A percentile compares a stretch with the other conserved stretches of the same genome.
Conservation (phyloP, 1,140 invertebrate species). For the Drusus annulatus region DNA sequence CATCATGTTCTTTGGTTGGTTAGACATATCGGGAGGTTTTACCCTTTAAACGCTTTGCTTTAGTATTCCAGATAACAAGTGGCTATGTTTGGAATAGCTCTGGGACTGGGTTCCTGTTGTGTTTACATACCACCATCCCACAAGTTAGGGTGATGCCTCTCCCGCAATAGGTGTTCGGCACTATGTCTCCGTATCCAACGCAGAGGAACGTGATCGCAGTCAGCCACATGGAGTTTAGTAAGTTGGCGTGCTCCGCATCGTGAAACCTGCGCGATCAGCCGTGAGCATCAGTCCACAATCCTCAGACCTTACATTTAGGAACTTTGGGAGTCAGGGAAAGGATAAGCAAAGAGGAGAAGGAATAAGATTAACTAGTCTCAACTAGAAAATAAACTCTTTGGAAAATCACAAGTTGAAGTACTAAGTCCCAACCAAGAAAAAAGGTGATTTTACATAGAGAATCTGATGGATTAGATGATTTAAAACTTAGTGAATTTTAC, state of each 20-base stretch:
- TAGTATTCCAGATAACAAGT: neutral
- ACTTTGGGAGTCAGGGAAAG: neutral
- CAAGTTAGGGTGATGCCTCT: slow-evolving; percentile 91
- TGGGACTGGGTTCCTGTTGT: neutral
- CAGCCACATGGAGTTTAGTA: slow-evolving; percentile 94
- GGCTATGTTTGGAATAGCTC: slow-evolving; percentile 27
- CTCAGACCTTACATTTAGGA: slow-evolving; percentile 5
- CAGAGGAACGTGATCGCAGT: slow-evolving; percentile 91
- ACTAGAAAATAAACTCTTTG: neutral
- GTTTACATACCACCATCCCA: slow-evolving; percentile 91
- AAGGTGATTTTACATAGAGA: neutral
- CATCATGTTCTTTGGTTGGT: too few relatives aligned
- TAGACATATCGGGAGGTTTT: too few relatives aligned
- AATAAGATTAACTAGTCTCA: neutral
- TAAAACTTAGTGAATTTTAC: neutral
- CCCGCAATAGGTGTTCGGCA: slow-evolving; percentile 95
- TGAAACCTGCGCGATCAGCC: slow-evolving; percentile 77
- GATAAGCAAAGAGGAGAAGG: neutral
- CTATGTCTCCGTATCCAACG: slow-evolving; percentile 89
- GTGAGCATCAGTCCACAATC: slow-evolving; percentile 31
- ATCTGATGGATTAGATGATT: neutral
- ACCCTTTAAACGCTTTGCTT: too few relatives aligned
- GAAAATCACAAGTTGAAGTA: neutral
- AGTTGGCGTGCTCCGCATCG: slow-evolving; percentile 90
- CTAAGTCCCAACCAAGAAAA: neutral